Percentiles rank a stretch among this genome's conserved stretches.
These are phyloP conservation scores for Asarcornis scutulata DNA, from an alignment of 2,113 vertebrate genomes.

Conservation along the genomic window DNA sequence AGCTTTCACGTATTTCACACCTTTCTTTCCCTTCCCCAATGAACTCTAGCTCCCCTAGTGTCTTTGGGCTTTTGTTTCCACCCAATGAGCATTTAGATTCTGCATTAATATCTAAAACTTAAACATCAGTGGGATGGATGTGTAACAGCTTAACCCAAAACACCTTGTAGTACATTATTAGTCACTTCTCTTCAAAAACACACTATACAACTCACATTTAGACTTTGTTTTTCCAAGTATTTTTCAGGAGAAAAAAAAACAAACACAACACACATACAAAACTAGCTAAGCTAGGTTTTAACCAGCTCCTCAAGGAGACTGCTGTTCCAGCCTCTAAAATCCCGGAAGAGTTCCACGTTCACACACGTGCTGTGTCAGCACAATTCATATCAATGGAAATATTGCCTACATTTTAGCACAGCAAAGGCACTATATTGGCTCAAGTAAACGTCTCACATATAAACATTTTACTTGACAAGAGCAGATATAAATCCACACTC, in stretches of 20 bases:
- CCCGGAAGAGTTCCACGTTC: not conserved
- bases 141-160: not conserved
- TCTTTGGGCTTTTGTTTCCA: not conserved
- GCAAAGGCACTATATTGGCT: not conserved
- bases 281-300: not conserved
- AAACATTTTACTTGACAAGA: not conserved
- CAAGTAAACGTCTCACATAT: accelerated
- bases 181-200: not conserved
- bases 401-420: not conserved
- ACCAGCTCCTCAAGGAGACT: not conserved
- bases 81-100: not conserved
- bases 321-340: not conserved
- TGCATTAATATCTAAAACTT: not conserved
- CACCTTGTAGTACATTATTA: not conserved
- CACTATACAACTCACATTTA: accelerated
- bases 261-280: not conserved
- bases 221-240: not conserved
- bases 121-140: not conserved
- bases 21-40: not conserved
- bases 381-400: not conserved
- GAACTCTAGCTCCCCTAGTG: not conserved
- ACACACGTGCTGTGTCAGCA: accelerated
- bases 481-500: not conserved
- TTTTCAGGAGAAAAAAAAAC: not conserved
- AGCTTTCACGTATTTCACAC: not conserved